phyloP scores from a whole-genome alignment of 2,113 vertebrate genomes.

The Mustelus asterias region DNA sequence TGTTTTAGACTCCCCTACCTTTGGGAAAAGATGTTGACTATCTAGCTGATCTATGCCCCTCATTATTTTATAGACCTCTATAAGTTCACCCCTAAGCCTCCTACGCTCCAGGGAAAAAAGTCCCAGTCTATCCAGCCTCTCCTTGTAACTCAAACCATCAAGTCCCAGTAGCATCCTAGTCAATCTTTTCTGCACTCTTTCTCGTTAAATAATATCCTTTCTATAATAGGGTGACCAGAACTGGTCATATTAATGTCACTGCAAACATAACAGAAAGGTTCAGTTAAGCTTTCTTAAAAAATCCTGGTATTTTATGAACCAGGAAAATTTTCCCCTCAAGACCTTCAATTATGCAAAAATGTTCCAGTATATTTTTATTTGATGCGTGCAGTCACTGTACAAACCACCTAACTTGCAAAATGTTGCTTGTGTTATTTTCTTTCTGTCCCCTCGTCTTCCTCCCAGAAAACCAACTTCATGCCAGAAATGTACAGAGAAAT shows the following conservation, averaged over 20 bases:
- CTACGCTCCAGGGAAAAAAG: too few relatives aligned
- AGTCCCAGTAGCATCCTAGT: too few relatives aligned
- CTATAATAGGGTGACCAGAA: too few relatives aligned
- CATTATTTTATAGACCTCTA: too few relatives aligned
- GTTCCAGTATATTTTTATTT: background rate
- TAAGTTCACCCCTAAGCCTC: too few relatives aligned
- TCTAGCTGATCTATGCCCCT: too few relatives aligned
- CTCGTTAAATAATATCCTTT: too few relatives aligned
- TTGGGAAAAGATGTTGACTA: too few relatives aligned
- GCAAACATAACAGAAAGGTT: background rate
- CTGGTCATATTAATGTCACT: background rate
- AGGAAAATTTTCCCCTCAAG: background rate
- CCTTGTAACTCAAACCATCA: too few relatives aligned
- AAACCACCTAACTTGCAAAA: background rate
- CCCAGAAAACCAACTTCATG: background rate
- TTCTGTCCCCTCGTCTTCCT: background rate
- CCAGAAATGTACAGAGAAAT: background rate
- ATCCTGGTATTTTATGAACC: background rate
- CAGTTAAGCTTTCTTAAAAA: background rate
- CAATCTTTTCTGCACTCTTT: too few relatives aligned
- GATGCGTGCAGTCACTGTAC: background rate
- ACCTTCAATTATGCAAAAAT: background rate
- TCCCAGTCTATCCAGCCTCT: too few relatives aligned
- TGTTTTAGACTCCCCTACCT: too few relatives aligned
- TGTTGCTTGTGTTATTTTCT: background rate